Evolutionary conservation across 2,888 invertebrate genomes (phyloP).

Genomic region (Apomyelois bistriatella): DNA sequence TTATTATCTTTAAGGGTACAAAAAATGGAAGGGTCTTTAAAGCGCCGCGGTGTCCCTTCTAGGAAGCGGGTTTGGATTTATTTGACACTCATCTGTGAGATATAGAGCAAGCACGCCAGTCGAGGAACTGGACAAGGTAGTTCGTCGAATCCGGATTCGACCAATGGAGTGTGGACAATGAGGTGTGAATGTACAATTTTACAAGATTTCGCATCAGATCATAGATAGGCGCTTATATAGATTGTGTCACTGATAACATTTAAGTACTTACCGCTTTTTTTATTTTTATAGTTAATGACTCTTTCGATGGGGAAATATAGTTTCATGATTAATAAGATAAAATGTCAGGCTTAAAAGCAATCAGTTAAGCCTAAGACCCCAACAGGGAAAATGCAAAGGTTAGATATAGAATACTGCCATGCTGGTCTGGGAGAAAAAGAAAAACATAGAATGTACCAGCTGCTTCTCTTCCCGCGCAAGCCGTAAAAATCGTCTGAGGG

Average conservation of each 20-base stretch:
- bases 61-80: conserved; percentile 69
- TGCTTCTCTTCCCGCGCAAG: no score
- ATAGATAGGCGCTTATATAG: conserved; percentile 36
- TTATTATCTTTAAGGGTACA: conserved; percentile 76
- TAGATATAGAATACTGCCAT: no score
- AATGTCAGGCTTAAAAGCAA: no score
- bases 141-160: conserved; percentile 55
- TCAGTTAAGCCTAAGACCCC: no score
- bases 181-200: conserved; percentile 65
- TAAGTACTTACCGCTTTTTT: conserved; percentile 3
- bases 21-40: conserved; percentile 68
- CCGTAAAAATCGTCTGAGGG: no score
- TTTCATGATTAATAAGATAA: no score
- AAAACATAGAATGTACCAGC: no score
- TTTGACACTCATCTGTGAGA: conserved; percentile 76
- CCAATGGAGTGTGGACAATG: conserved; percentile 47
- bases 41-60: conserved; percentile 76
- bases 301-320: no score
- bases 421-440: no score
- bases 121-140: conserved; percentile 33
- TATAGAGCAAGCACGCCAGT: conserved; percentile 62
- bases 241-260: conserved; percentile 25
- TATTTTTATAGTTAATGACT: no score
- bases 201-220: conserved; percentile 37
- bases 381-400: no score